These are phyloP conservation scores for Habropoda laboriosa DNA, from an alignment of 1,140 invertebrate species.

Conservation along the genomic window DNA sequence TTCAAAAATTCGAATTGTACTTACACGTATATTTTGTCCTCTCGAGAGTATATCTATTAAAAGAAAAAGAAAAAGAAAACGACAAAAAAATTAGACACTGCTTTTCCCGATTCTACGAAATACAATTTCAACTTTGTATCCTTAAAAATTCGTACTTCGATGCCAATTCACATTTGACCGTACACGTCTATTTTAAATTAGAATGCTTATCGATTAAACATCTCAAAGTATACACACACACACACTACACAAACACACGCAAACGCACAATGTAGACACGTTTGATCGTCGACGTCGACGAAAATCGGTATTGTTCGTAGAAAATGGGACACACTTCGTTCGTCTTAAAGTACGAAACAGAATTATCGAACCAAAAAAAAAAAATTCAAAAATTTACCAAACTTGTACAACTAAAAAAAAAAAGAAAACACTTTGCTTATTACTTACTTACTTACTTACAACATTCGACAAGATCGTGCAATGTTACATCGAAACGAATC, in stretches of 20 bases:
- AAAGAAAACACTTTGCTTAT: background rate
- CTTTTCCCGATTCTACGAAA: background rate
- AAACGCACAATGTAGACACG: background rate
- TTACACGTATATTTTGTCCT: background rate
- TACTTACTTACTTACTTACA: too few relatives aligned
- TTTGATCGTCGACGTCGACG: background rate
- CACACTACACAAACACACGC: too few relatives aligned
- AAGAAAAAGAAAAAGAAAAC: too few relatives aligned
- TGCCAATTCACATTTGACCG: background rate
- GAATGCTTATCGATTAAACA: background rate
- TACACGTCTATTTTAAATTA: background rate
- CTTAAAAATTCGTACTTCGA: background rate
- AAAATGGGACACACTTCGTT: background rate
- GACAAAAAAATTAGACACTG: background rate
- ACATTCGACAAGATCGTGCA: background rate
- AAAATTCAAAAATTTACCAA: background rate
- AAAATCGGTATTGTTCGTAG: slow-evolving; percentile 3
- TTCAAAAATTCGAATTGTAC: background rate
- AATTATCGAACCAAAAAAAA: too few relatives aligned
- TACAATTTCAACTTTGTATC: background rate
- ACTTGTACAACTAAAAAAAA: background rate
- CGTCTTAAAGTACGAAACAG: too few relatives aligned
- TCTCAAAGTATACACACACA: background rate
- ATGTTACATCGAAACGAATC: background rate
- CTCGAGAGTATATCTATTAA: background rate